Evolutionary conservation across 2,888 invertebrate genomes (phyloP), one percentile per base, ranked within the genome.

Genomic region (Caenorhabditis plicata): DNA sequence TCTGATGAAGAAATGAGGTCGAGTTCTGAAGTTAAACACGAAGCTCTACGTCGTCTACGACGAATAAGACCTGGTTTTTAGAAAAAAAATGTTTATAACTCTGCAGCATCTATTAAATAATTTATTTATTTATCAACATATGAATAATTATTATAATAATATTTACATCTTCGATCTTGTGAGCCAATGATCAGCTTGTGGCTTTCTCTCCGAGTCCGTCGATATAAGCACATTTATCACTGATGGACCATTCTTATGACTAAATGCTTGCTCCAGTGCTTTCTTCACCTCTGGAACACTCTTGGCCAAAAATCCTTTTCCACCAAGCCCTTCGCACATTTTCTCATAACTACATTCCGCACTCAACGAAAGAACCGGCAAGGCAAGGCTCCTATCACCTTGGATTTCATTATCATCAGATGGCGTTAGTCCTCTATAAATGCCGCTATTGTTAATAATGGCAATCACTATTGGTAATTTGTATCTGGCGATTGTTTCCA

Each of bases 401-500:
- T 85, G 85, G 2, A 91, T 85, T 39, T 88, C 87, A 32, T 86
- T 83, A 83, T 88, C 89, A 8, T 87, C 87, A 19, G 90, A 88
- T 62, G 86, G 85, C 77, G 89, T 88, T 61, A 93, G 86, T 5
- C 95, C 95, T 44, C 88, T 87, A 81, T 91, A 91, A 79, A 95
- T 95, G 20, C 95, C 95, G 80, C 89, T 92, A 84, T 96, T 96
- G 83, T 96, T 96, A 5, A 96, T 88, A 60, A 96, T 88, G 3
- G 95, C 86, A 53, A 94, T 87, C 29, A 91, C 87, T 25, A 95
- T 87, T 0, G 95, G 94, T 68, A 96, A 84, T 77, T 90, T 89
- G 83, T 95, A 94, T 57, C 94, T 89, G 80, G 89, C 88, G 87
- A 94, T 90, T 0, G 95, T 96, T 84, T 96, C 96, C 23, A 95